Evolutionary conservation across 1,140 invertebrate genomes (phyloP).

Genomic region (Drosophila tropicalis): DNA sequence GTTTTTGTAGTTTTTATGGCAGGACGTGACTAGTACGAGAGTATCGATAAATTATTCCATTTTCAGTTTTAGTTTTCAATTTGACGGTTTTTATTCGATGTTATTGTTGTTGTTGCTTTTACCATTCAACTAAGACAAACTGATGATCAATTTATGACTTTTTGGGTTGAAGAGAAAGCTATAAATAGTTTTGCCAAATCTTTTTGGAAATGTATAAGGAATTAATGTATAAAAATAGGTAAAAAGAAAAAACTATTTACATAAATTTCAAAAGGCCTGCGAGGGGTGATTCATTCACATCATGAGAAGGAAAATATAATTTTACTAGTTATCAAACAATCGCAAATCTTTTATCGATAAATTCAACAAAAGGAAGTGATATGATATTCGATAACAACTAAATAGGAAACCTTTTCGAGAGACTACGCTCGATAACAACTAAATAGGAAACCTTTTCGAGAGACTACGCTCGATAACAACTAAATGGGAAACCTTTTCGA

Average conservation of each 20-base stretch:
- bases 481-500: too few species aligned
- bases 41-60: constrained; percentile 9
- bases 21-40: constrained; percentile 8
- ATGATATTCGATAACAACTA: too few species aligned
- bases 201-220: not conserved
- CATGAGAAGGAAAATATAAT: too few species aligned
- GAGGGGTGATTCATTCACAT: too few species aligned
- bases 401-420: too few species aligned
- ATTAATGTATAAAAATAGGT: constrained; percentile 4
- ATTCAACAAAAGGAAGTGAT: too few species aligned
- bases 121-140: not conserved
- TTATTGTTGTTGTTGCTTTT: too few species aligned
- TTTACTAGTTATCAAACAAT: too few species aligned
- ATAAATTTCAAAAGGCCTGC: not conserved
- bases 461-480: too few species aligned
- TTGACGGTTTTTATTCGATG: not conserved
- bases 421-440: too few species aligned
- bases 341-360: too few species aligned
- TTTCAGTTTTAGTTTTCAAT: constrained; percentile 3
- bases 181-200: constrained; percentile 9
- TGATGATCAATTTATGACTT: constrained; percentile 11
- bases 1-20: not conserved
- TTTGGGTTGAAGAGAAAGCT: constrained; percentile 7
- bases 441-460: too few species aligned
- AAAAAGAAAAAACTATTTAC: not conserved